phyloP scores from a whole-genome alignment of 2,113 vertebrate genomes.

The Pangasianodon gigas region DNA sequence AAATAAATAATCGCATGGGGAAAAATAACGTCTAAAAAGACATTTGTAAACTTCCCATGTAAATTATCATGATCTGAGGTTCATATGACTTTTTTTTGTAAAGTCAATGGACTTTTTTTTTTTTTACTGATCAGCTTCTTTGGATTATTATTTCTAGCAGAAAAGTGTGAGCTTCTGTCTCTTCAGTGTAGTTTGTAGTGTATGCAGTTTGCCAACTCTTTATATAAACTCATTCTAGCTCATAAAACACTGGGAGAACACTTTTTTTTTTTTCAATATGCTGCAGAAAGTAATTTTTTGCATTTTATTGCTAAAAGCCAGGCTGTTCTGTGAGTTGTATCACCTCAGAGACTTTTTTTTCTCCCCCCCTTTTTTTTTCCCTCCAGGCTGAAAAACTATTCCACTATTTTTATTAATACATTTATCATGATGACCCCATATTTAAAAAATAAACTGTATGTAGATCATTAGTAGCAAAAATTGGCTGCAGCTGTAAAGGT shows the following conservation, averaged over 20 bases:
- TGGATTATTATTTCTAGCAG: not conserved
- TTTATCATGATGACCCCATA: not conserved
- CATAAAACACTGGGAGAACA: not conserved
- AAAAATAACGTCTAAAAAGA: not conserved
- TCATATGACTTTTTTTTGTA: not conserved
- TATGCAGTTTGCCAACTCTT: not conserved
- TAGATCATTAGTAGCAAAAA: not conserved
- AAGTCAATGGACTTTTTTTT: not conserved
- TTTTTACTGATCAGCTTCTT: not conserved
- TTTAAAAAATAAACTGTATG: not conserved
- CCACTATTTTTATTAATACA: not conserved
- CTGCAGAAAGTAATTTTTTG: not conserved
- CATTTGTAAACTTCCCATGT: not conserved
- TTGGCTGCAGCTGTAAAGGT: not conserved
- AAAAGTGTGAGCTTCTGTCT: not conserved
- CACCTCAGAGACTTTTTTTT: not conserved
- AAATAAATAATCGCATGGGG: too few species aligned
- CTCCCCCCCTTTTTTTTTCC: not conserved
- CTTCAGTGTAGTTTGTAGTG: not conserved
- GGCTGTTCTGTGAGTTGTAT: not conserved
- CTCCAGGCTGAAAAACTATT: not conserved
- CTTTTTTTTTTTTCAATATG: not conserved
- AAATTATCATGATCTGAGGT: not conserved
- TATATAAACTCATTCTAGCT: not conserved
- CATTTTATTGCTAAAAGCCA: not conserved